These are phyloP conservation scores for Polypterus senegalus DNA, from an alignment of 2,113 vertebrate genomes.

Conservation along the genomic window DNA sequence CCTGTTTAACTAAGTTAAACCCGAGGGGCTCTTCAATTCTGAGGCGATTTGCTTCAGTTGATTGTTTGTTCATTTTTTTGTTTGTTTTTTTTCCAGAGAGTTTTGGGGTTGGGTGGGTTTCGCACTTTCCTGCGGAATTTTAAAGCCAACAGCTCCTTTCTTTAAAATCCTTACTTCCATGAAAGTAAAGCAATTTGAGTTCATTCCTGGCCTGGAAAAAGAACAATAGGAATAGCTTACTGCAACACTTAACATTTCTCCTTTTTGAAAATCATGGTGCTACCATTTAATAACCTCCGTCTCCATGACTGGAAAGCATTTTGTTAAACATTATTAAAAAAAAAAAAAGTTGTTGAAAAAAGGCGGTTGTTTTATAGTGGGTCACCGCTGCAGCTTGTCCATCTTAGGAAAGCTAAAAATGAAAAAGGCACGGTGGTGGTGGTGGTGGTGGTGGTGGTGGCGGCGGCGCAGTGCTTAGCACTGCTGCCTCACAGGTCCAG, in stretches of 20 bases:
- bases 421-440: too few species aligned
- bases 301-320: constrained; percentile 75
- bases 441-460: too few species aligned
- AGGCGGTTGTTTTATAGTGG: constrained; percentile 57
- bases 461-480: too few species aligned
- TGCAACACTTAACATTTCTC: constrained; percentile 67
- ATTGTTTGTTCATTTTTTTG: constrained; percentile 54
- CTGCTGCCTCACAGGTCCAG: too few species aligned
- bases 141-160: too few species aligned
- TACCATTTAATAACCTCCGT: constrained; percentile 83
- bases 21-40: constrained; percentile 49
- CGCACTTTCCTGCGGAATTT: too few species aligned
- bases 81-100: too few species aligned
- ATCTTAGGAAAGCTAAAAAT: constrained; percentile 37
- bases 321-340: constrained; percentile 35
- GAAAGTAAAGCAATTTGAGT: constrained; percentile 84
- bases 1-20: constrained; percentile 73
- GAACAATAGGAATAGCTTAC: constrained; percentile 83
- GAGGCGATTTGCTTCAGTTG: too few species aligned
- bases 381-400: constrained; percentile 63
- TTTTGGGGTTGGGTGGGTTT: too few species aligned
- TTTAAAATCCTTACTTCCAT: constrained; percentile 70
- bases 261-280: constrained; percentile 84
- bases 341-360: constrained; percentile 41
- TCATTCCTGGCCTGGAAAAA: constrained; percentile 81